Conservation (phyloP, 2,888 invertebrate species). For the Macropis europaea region DNA sequence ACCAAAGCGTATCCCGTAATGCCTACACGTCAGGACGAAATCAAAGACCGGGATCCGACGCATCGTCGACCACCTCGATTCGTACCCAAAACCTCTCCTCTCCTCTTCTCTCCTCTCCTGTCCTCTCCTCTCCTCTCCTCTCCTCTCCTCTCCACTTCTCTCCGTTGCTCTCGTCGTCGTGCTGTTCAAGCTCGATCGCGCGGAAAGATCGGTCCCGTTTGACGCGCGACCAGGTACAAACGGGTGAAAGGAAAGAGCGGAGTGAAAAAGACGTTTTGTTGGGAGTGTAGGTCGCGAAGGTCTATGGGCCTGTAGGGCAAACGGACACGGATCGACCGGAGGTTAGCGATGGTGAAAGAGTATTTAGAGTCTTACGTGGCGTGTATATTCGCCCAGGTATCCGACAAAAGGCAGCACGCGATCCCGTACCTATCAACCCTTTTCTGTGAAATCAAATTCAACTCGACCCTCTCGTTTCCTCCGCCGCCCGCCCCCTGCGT, state of each 20-base stretch:
- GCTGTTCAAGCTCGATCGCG: slow-evolving; percentile 53
- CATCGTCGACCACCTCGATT: slow-evolving; percentile 43
- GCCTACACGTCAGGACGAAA: slow-evolving; percentile 69
- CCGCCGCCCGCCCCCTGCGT: slow-evolving; percentile 1
- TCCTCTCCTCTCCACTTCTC: background rate
- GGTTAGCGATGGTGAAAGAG: slow-evolving; percentile 7
- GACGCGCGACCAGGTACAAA: slow-evolving; percentile 33
- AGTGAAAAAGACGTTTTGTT: background rate
- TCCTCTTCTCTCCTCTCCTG: background rate
- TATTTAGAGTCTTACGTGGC: slow-evolving; percentile 46
- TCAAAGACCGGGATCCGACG: slow-evolving; percentile 70
- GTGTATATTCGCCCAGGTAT: too few species aligned
- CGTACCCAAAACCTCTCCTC: slow-evolving; percentile 8
- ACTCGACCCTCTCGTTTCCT: slow-evolving; percentile 53
- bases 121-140: background rate
- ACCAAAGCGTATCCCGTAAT: slow-evolving; percentile 70
- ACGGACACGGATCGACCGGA: background rate
- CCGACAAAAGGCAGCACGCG: slow-evolving; percentile 73
- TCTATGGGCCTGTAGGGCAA: slow-evolving; percentile 29
- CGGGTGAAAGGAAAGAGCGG: too few species aligned
- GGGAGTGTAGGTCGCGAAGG: background rate
- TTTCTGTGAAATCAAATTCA: slow-evolving; percentile 77
- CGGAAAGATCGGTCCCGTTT: slow-evolving; percentile 40
- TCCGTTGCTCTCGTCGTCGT: slow-evolving; percentile 31
- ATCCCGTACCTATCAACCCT: slow-evolving; percentile 74